phyloP scores from a whole-genome alignment of 2,888 invertebrate species.

The Tineola bisselliella region DNA sequence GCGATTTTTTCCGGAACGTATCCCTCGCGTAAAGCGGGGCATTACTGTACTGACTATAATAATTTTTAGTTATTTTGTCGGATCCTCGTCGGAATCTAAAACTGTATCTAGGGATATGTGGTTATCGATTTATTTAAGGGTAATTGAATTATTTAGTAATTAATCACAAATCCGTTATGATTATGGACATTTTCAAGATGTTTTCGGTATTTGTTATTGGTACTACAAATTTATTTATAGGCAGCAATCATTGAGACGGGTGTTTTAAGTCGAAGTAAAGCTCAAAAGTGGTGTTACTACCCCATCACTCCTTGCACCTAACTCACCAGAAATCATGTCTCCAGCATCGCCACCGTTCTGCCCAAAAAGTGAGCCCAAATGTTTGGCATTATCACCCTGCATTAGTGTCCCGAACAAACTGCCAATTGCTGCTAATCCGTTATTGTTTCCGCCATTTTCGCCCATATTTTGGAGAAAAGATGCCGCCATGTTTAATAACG shows the following conservation, averaged over 20 bases:
- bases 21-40: too few species aligned
- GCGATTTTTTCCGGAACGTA: too few species aligned
- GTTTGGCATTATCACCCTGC: constrained; percentile 73
- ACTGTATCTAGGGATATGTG: too few species aligned
- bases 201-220: too few species aligned
- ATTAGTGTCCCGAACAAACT: constrained; percentile 74
- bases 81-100: too few species aligned
- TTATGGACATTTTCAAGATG: not conserved
- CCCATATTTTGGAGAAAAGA: constrained; percentile 73
- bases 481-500: constrained; percentile 75
- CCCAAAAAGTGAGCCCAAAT: constrained; percentile 49
- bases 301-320: too few species aligned
- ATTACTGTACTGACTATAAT: too few species aligned
- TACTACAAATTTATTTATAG: too few species aligned
- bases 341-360: constrained; percentile 33
- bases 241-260: too few species aligned
- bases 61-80: too few species aligned
- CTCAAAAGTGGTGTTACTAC: too few species aligned
- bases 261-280: too few species aligned
- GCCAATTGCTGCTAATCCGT: constrained; percentile 69
- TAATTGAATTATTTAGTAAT: not conserved
- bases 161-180: not conserved
- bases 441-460: constrained; percentile 31
- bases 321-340: constrained; percentile 55
- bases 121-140: not conserved